Conservation (phyloP, 2,888 invertebrate genomes). For the Pterostichus madidus region DNA sequence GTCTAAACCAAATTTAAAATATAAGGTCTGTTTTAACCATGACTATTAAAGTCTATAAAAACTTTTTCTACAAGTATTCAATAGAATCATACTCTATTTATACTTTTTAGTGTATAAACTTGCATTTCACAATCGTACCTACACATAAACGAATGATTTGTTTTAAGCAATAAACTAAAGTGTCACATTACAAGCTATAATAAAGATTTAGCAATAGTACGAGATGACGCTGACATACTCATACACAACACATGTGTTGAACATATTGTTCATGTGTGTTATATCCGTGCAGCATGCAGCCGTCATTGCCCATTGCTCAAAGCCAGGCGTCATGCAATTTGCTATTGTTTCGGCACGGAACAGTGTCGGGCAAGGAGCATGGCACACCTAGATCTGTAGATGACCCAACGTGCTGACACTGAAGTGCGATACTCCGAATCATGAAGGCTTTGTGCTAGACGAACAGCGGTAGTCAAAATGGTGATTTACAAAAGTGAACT, state of each 20-base stretch:
- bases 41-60: no score
- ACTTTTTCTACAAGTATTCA: neutral
- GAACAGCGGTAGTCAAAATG: no score
- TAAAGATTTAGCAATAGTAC: slow-evolving; percentile 47
- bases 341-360: slow-evolving; percentile 45
- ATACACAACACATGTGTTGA: slow-evolving; percentile 12
- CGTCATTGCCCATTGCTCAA: slow-evolving; percentile 31
- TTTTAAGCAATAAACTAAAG: neutral
- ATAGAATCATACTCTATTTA: neutral
- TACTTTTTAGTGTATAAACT: neutral
- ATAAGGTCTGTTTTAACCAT: no score
- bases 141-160: neutral
- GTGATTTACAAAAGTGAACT: neutral
- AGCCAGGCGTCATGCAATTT: slow-evolving; percentile 18
- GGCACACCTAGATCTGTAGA: slow-evolving; percentile 54
- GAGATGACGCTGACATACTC: neutral
- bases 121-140: neutral
- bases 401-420: slow-evolving; percentile 22
- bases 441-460: neutral
- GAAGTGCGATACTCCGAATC: slow-evolving; percentile 3
- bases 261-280: slow-evolving; percentile 44
- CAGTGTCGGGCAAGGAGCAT: neutral
- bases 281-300: neutral
- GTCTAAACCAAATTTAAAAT: no score
- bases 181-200: neutral